Evolutionary conservation across 1,140 invertebrate species (phyloP), one percentile per base, ranked within the genome.

Genomic region (Lepidurus couesii): DNA sequence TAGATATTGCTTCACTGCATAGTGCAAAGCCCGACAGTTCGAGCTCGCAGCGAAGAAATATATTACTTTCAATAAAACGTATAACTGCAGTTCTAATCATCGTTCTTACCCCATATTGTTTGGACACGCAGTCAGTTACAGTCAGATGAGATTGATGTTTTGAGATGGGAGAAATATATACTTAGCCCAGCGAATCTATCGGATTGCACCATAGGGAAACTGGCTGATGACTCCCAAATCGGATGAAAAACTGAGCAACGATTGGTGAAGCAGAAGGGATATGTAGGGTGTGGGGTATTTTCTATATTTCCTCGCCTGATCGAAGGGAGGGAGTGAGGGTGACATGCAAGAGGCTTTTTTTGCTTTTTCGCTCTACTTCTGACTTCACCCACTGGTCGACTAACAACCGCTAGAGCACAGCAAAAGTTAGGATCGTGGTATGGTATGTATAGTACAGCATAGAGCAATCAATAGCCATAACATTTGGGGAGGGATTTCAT

Each of bases 141-240:
- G 53, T 65, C 53, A 34, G 9, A 65, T 21, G 16, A 65, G 53
- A 65, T 65, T 13, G 53, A 65, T 65, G 53, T 21, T 21, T 65
- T 7, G 7, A 16, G 34, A 34, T 34, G 53, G 16, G 53, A 65
- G 10, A 65, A 65, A 65, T 65, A 21, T 65, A 21, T 21, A 65
- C 5, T n/a, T 21, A 65, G 10, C 53, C 45, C 53, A 21, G 53
- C 53, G 53, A 16, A 65, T 65, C 21, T 65, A 65, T 65, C 53
- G 53, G 21, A 65, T 65, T 65, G 53, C 53, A 13, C n/a, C 53
- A 65, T 65, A 65, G n/a, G 53, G 53, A 21, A 65, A 65, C 53
- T 65, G 16, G 53, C n/a, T 21, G 53, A 65, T 65, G 53, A 65
- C 21, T 21, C 47, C 47, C 21, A 8, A 65, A 65, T 65, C 53